Percentiles rank a stretch among this genome's conserved stretches.
phyloP scores from a whole-genome alignment of 2,113 vertebrate genomes.

The Bubo scandiacus region DNA sequence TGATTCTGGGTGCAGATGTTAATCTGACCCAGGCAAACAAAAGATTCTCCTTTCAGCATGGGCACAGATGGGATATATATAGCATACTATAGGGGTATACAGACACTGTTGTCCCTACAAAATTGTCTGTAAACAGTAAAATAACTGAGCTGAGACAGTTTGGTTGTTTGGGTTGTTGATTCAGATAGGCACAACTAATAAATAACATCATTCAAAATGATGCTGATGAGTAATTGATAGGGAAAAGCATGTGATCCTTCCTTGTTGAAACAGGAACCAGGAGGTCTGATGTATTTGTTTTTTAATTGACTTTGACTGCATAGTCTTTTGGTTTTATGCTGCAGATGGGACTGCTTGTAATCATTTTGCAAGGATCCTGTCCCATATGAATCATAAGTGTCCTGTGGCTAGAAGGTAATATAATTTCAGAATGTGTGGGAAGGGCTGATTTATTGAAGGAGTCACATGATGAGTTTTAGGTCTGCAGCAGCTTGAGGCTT shows the following conservation, averaged over 20 bases:
- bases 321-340: background rate
- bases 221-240: background rate
- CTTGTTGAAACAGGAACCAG: background rate
- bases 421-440: background rate
- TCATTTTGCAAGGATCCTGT: background rate
- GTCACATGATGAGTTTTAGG: background rate
- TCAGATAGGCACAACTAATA: background rate
- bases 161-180: background rate
- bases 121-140: background rate
- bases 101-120: background rate
- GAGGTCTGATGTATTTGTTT: background rate
- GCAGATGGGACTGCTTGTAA: background rate
- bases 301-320: background rate
- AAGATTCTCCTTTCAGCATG: background rate
- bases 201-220: background rate
- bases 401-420: background rate
- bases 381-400: background rate
- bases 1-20: background rate
- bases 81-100: background rate
- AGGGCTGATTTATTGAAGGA: constrained; percentile 28
- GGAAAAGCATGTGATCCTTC: background rate
- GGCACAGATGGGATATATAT: background rate
- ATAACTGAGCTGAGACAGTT: background rate
- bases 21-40: background rate
- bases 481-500: background rate